Percentiles rank a stretch among this genome's conserved stretches.
phyloP scores from a whole-genome alignment of 2,888 invertebrate genomes.

The Steromphala cineraria region DNA sequence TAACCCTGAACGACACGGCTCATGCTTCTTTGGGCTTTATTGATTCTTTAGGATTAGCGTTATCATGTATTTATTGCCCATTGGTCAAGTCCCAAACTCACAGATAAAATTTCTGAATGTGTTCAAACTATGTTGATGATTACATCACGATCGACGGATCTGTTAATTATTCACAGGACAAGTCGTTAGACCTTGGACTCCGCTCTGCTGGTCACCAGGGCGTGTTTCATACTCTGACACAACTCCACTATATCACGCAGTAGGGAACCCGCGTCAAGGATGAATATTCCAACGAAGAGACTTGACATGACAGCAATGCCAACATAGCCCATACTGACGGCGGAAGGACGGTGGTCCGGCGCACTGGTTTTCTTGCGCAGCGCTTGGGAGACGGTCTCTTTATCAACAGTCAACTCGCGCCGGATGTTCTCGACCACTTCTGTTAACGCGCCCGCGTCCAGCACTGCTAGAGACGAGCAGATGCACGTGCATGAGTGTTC shows the following conservation, averaged over 20 bases:
- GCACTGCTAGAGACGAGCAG: not conserved
- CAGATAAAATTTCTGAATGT: too few relatives aligned
- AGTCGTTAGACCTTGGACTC: not conserved
- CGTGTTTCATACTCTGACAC: not conserved
- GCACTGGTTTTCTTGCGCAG: conserved; percentile 11
- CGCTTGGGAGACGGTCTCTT: conserved; percentile 1
- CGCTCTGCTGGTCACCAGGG: not conserved
- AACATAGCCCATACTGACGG: conserved; percentile 17
- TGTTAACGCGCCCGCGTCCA: not conserved
- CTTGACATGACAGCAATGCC: conserved; percentile 15
- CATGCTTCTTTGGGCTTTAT: too few relatives aligned
- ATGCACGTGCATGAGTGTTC: conserved; percentile 7
- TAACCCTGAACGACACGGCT: too few relatives aligned
- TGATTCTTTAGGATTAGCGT: too few relatives aligned
- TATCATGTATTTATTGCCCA: too few relatives aligned
- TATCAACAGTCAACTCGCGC: conserved; percentile 14
- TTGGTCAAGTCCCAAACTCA: too few relatives aligned
- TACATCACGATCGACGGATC: too few relatives aligned
- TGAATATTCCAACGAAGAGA: conserved; percentile 19
- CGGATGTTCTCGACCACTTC: conserved; percentile 19
- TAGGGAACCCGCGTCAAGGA: conserved; percentile 16
- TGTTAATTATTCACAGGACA: not conserved
- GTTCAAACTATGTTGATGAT: too few relatives aligned
- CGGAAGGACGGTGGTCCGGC: conserved; percentile 10
- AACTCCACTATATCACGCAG: not conserved